These are phyloP conservation scores for Musca vetustissima DNA, from an alignment of 1,140 invertebrate species.

Conservation along the genomic window DNA sequence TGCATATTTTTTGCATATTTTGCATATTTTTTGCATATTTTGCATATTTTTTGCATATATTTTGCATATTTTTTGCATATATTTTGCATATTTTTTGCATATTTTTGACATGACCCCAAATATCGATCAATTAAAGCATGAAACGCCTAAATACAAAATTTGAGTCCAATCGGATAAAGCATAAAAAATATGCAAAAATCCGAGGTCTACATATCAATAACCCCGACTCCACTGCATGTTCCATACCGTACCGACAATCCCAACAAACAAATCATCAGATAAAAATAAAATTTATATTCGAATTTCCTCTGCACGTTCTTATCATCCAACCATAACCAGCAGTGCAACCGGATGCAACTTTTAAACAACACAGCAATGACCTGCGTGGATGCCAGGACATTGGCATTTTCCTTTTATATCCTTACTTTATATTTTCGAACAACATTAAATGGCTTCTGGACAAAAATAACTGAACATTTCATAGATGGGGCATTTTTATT, in stretches of 20 bases:
- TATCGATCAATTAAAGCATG: too few species aligned
- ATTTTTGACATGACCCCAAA: too few species aligned
- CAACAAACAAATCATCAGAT: conserved; percentile 25
- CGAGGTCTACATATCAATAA: neutral
- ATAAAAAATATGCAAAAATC: too few species aligned
- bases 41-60: too few species aligned
- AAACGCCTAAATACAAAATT: too few species aligned
- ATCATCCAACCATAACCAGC: conserved; percentile 34
- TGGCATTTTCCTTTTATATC: conserved; percentile 18
- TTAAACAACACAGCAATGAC: conserved; percentile 15
- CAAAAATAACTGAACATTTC: neutral
- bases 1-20: too few species aligned
- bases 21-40: too few species aligned
- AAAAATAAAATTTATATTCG: conserved; percentile 28
- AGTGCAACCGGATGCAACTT: conserved; percentile 27
- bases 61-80: too few species aligned
- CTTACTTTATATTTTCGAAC: neutral
- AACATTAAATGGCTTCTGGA: neutral
- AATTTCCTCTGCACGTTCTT: conserved; percentile 25
- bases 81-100: too few species aligned
- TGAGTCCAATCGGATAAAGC: too few species aligned
- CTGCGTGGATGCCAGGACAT: conserved; percentile 13
- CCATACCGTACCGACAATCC: neutral
- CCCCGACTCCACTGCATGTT: neutral
- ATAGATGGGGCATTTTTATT: neutral